These are phyloP conservation scores for Selene dorsalis DNA, from an alignment of 2,797 vertebrate species.

Conservation along the genomic window DNA sequence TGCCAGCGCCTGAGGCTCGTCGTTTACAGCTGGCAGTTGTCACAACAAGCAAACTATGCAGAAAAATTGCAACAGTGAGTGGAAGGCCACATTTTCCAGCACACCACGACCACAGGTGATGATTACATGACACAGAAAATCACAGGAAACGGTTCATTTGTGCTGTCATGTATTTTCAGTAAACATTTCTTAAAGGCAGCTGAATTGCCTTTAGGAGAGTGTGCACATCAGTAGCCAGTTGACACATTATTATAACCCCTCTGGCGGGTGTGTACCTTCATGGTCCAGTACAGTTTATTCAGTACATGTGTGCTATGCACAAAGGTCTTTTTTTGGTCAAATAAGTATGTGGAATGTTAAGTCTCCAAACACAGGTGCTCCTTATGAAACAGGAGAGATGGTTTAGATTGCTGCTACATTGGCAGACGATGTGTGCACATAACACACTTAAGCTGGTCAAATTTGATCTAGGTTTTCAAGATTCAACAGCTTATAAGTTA, in stretches of 20 bases:
- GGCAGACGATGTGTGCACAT: slow-evolving; percentile 75
- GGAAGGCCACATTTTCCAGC: slow-evolving; percentile 31
- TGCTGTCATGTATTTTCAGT: neutral
- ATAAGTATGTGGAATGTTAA: slow-evolving; percentile 84
- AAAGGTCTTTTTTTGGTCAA: slow-evolving; percentile 79
- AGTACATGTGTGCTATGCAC: slow-evolving; percentile 78
- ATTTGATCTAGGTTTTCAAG: slow-evolving; percentile 74
- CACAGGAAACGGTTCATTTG: slow-evolving; percentile 22
- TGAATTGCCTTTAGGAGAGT: slow-evolving; percentile 3
- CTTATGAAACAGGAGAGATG: slow-evolving; percentile 83
- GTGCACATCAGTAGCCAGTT: slow-evolving; percentile 36
- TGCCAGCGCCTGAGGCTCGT: slow-evolving; percentile 54
- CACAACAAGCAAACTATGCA: slow-evolving; percentile 69
- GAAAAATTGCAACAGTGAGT: slow-evolving; percentile 40
- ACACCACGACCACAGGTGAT: slow-evolving; percentile 46
- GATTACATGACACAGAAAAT: slow-evolving; percentile 43
- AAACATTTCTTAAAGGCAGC: slow-evolving; percentile 31
- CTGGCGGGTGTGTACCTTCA: slow-evolving; percentile 67
- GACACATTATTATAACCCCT: slow-evolving; percentile 56
- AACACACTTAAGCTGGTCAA: slow-evolving; percentile 76
- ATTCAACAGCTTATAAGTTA: slow-evolving; percentile 74
- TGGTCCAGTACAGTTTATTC: slow-evolving; percentile 77
- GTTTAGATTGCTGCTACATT: slow-evolving; percentile 81
- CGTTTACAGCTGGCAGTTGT: slow-evolving; percentile 66
- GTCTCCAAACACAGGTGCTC: slow-evolving; percentile 87